Conservation (phyloP, 2,113 vertebrate species). For the Aspiorhynchus laticeps region DNA sequence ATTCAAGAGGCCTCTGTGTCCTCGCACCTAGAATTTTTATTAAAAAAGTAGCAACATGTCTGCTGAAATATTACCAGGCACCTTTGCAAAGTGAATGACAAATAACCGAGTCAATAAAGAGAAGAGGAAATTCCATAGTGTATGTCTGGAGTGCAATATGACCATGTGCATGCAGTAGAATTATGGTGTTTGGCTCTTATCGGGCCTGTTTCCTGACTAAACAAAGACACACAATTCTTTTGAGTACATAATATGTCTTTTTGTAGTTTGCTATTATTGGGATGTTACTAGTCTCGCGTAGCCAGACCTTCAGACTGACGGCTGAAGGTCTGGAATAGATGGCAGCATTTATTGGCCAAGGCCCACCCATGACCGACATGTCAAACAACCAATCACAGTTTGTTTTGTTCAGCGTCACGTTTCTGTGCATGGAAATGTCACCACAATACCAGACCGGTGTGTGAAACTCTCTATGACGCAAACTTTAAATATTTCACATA, state of each 20-base stretch:
- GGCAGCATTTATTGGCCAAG: no score
- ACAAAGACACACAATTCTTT: conserved; percentile 36
- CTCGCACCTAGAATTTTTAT: conserved; percentile 34
- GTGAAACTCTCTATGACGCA: no score
- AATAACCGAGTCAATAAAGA: conserved; percentile 54
- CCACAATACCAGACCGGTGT: no score
- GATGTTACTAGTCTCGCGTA: no score
- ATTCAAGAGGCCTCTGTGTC: neutral
- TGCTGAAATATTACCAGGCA: conserved; percentile 43
- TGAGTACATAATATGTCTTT: conserved; percentile 12
- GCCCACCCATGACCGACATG: no score
- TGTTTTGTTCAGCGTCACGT: no score
- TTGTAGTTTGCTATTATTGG: conserved; percentile 70
- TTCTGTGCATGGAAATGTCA: no score
- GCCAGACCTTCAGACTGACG: no score
- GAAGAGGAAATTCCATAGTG: conserved; percentile 50
- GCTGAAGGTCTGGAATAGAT: no score
- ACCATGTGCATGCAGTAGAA: conserved; percentile 26
- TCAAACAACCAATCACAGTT: no score
- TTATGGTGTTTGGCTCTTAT: conserved; percentile 29
- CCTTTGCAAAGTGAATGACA: conserved; percentile 37
- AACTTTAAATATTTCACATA: no score
- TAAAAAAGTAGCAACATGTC: conserved; percentile 30
- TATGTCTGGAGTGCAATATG: conserved; percentile 52
- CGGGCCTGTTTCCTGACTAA: conserved; percentile 21